Evolutionary conservation across 2,113 vertebrate species (phyloP).

Genomic region (Amphiprion percula): DNA sequence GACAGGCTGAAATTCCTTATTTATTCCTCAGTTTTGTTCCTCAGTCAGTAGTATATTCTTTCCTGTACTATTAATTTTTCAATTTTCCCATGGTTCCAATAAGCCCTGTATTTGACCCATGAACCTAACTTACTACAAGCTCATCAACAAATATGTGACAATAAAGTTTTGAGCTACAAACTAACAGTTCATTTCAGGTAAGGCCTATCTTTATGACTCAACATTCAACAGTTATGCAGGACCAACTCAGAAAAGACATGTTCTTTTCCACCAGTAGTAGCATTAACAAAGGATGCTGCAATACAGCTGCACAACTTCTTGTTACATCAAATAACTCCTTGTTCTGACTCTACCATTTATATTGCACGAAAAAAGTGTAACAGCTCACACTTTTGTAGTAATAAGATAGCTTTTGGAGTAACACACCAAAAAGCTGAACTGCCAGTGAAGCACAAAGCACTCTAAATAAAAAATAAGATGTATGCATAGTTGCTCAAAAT

Average conservation of each 20-base stretch:
- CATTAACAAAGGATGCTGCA: constrained; percentile 1
- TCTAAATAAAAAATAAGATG: background rate
- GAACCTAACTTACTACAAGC: background rate
- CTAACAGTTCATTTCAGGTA: background rate
- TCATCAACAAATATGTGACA: background rate
- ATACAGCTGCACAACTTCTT: background rate
- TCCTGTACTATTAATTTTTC: background rate
- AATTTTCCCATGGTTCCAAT: background rate
- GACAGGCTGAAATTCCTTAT: background rate
- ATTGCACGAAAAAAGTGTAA: background rate
- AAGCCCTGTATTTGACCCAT: background rate
- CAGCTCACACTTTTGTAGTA: background rate
- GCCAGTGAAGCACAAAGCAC: background rate
- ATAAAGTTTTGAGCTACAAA: background rate
- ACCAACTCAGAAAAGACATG: background rate
- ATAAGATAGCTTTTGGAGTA: background rate
- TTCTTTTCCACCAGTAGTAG: background rate
- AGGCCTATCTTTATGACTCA: background rate
- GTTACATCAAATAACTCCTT: background rate
- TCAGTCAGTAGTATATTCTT: background rate
- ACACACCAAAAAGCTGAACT: background rate
- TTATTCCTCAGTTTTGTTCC: background rate
- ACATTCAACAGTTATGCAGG: background rate
- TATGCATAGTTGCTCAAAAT: background rate
- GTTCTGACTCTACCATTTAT: background rate